phyloP scores from a whole-genome alignment of 2,888 invertebrate species.

The Phyllotreta striolata region DNA sequence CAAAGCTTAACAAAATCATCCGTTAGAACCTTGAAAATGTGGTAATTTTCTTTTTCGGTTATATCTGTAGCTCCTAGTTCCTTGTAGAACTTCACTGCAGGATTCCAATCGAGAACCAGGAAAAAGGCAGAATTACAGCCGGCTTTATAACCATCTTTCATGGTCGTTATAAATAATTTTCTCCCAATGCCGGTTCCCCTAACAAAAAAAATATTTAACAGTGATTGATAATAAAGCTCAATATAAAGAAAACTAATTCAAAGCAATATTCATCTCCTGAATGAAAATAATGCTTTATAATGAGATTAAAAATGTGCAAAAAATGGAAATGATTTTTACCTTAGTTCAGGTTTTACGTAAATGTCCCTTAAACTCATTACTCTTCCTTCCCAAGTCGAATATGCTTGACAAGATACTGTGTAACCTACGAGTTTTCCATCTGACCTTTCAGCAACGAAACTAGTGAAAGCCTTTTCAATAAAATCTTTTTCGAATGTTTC shows the following conservation, averaged over 20 bases:
- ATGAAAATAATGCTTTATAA: too few relatives aligned
- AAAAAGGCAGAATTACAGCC: slow-evolving; percentile 9
- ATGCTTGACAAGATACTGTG: slow-evolving; percentile 12
- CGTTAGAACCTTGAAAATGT: slow-evolving; percentile 1
- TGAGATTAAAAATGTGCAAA: too few relatives aligned
- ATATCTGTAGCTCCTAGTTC: slow-evolving; percentile 15
- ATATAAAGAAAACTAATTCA: too few relatives aligned
- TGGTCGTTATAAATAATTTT: slow-evolving; percentile 7
- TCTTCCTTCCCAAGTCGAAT: slow-evolving; percentile 19
- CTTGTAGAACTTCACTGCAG: slow-evolving; percentile 18
- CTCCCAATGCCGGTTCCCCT: slow-evolving; percentile 3
- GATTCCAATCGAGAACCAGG: slow-evolving; percentile 13
- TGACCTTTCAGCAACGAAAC: slow-evolving; percentile 9
- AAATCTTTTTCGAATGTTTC: slow-evolving; percentile 11
- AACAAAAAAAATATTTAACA: neutral
- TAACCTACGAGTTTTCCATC: slow-evolving; percentile 11
- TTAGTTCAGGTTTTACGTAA: slow-evolving; percentile 12
- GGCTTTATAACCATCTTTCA: slow-evolving; percentile 6
- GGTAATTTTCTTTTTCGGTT: slow-evolving; percentile 6
- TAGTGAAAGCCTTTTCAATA: slow-evolving; percentile 14
- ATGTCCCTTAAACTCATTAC: slow-evolving; percentile 7
- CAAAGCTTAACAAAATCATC: slow-evolving; percentile 2
- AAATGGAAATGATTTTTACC: slow-evolving; percentile 9
- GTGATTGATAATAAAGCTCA: neutral
- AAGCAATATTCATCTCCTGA: too few relatives aligned